phyloP scores from a whole-genome alignment of 2,113 vertebrate species.

The Pimephales promelas region DNA sequence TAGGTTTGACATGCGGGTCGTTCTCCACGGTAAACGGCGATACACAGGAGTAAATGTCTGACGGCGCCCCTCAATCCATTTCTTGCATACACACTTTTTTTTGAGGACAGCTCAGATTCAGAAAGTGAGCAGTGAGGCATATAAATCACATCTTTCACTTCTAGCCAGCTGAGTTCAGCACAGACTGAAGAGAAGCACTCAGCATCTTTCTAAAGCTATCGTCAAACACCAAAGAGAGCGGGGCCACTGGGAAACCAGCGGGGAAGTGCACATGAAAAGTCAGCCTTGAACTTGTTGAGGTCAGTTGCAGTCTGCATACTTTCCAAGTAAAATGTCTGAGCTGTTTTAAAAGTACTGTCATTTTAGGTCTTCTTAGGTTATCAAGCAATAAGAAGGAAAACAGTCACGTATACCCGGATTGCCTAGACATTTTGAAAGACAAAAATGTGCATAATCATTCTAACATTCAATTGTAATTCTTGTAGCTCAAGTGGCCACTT shows the following conservation, averaged over 20 bases:
- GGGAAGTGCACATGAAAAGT: not conserved
- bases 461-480: not conserved
- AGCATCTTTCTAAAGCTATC: slow-evolving; percentile 18
- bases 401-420: not conserved
- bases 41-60: not conserved
- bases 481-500: not conserved
- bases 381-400: not conserved
- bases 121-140: not conserved
- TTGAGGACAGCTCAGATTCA: not conserved
- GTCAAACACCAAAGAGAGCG: not conserved
- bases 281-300: not conserved
- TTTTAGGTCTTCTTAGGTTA: not conserved
- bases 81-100: not conserved
- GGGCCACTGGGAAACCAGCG: not conserved
- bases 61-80: not conserved
- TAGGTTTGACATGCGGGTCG: not conserved
- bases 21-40: not conserved
- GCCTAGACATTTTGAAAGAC: not conserved
- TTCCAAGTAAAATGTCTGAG: not conserved
- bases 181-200: not conserved
- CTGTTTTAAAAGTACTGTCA: not conserved
- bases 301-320: not conserved
- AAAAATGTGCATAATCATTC: not conserved
- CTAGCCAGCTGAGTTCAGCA: slow-evolving; percentile 3
- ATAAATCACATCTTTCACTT: slow-evolving; percentile 9